Base-by-base conservation (phyloP, 1,140 invertebrate genomes). In the Leguminivora glycinivorella region DNA sequence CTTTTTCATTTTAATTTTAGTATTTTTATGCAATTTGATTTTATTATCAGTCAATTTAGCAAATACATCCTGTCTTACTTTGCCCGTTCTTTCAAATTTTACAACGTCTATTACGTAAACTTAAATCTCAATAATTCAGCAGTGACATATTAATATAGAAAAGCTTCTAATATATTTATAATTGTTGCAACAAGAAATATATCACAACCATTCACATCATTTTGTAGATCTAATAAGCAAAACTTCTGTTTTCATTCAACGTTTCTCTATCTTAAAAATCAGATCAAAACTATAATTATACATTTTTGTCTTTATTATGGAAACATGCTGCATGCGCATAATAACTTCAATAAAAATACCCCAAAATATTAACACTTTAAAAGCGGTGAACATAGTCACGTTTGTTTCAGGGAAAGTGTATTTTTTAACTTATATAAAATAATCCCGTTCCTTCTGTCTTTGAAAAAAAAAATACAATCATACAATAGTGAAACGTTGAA, bases 201-300 rank as follows among this genome's bases (percentile, higher is more conserved):
- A 70, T 89, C 87, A 89, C 87, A 89, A 89, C 87, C 87, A 80
- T 85, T 83, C 83, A 75, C 84, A 81, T 79, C 83, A 82, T 77
- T 58, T 70, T 52, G 47, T 52, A 52, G 47, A 9, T 22, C 19
- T 52, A 52, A 52, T 52, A 52, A 52, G 47, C 19, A 52, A 52
- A 52, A 22, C 19, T 22, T 52, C 6, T n/a, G 47, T 52, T 52
- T 9, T 22, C 6, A 52, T 52, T 52, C 47, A 52, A 52, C 34
- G 34, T 38, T 38, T 38, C 14, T 14, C 34, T 38, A 14, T 12
- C 0, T 0, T 12, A 3, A 9, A 38, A 38, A 34, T 34, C n/a
- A n/a, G n/a, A n/a, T n/a, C n/a, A n/a, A n/a, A n/a, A n/a, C n/a
- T n/a, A n/a, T n/a, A n/a, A n/a, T n/a, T n/a, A n/a, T n/a, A n/a